phyloP scores from a whole-genome alignment of 2,888 invertebrate genomes.

The Aleiodes leptofemur region DNA sequence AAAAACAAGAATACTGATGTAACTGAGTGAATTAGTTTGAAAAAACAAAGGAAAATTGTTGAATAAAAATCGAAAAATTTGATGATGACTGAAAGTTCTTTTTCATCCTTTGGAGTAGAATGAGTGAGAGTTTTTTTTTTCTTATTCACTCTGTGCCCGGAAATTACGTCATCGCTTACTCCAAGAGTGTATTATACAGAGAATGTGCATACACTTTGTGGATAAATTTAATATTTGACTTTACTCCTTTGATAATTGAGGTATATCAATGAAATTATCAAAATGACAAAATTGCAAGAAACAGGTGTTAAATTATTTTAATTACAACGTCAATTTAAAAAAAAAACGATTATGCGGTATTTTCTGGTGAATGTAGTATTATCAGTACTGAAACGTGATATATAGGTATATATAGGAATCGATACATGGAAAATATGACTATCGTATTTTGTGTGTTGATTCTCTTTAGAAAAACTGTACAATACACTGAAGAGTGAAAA shows the following conservation, averaged over 20 bases:
- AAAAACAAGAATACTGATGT: slow-evolving; percentile 10
- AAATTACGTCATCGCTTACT: slow-evolving; percentile 58
- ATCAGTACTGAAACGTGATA: too few relatives aligned
- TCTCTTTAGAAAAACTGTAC: too few relatives aligned
- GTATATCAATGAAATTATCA: neutral
- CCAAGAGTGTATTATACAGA: slow-evolving; percentile 53
- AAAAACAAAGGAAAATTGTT: slow-evolving; percentile 5
- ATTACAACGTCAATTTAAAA: too few relatives aligned
- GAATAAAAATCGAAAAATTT: slow-evolving; percentile 23
- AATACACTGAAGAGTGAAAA: too few relatives aligned
- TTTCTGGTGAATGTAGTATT: too few relatives aligned
- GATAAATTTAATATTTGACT: slow-evolving; percentile 17
- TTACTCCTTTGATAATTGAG: slow-evolving; percentile 11
- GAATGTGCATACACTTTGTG: slow-evolving; percentile 14
- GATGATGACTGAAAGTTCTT: neutral
- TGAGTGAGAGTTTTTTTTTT: slow-evolving; percentile 59
- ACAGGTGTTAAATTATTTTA: too few relatives aligned
- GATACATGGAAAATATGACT: too few relatives aligned
- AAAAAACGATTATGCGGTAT: too few relatives aligned
- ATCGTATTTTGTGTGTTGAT: too few relatives aligned
- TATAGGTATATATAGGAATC: too few relatives aligned
- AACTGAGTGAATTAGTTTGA: slow-evolving; percentile 2
- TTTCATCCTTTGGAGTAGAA: slow-evolving; percentile 35
- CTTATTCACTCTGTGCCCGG: slow-evolving; percentile 53
- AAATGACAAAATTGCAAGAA: neutral